Evolutionary conservation across 53 echinoderm and acorn worm genomes (phyloP), one percentile per base, ranked within the genome.

Genomic region (Glandiceps talaboti): DNA sequence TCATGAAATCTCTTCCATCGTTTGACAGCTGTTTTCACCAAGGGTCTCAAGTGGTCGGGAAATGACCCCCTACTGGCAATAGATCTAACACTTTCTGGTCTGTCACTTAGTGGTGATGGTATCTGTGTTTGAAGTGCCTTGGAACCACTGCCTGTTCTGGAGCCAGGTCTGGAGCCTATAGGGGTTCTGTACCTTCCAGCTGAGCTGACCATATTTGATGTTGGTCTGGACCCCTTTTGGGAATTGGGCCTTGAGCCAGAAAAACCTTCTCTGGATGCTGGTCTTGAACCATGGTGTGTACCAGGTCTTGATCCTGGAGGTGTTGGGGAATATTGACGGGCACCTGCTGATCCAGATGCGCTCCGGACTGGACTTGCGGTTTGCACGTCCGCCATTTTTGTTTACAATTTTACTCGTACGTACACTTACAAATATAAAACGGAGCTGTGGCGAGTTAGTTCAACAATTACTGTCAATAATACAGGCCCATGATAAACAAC

Each of bases 1-100:
- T 97, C 99, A 33, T 97, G 99, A 73, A 97, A 99, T n/a, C 99
- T 82, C 73, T 99, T 99, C 99, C 99, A 99, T 26, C 93, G 84
- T 30, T 92, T 82, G n/a, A 93, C 93, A 28, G 99, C 99, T 1
- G 91, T 83, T 75, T 94, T 99, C 74, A 99, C 99, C 75, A 91
- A 87, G 1, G 99, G 99, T 29, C 84, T 75, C 33, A 99, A 85
- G 76, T 91, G 93, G 32, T 93, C 93, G 0, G 93, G 83, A 80
- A 99, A 87, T 83, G 93, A 91, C 20, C 6, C 64, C 64, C 64
- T 45, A 45, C 64, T 45, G 6, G 64, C 64, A 45, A 45, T 6
- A 45, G 83, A 86, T 0, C 85, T 79, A 25, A 79, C 80, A n/a
- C 79, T 79, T 29, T 79, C 27, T 0, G 85, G 85, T 27, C 85